These are phyloP conservation scores for Craniophora ligustri DNA, from an alignment of 2,888 invertebrate species.

Conservation along the genomic window DNA sequence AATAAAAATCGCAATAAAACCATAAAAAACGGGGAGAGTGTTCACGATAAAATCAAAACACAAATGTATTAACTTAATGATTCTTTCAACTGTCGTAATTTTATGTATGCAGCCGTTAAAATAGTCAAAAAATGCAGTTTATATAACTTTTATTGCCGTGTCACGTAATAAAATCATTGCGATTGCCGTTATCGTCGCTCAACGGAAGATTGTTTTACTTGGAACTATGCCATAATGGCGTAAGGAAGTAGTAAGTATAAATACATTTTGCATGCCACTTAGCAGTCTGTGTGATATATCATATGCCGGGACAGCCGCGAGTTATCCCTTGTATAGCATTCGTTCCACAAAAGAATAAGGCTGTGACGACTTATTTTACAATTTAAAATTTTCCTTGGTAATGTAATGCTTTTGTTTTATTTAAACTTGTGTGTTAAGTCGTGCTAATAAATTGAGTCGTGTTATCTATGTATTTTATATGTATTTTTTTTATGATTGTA, in stretches of 20 bases:
- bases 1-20: conserved; percentile 33
- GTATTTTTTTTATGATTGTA: too few species aligned
- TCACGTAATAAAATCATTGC: conserved; percentile 81
- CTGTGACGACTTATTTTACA: conserved; percentile 35
- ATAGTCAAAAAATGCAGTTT: conserved; percentile 64
- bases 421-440: not conserved
- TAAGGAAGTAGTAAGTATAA: conserved; percentile 87
- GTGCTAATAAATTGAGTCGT: too few species aligned
- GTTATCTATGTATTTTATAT: too few species aligned
- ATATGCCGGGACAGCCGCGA: conserved; percentile 70
- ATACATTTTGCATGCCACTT: conserved; percentile 88
- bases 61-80: conserved; percentile 41
- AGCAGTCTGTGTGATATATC: conserved; percentile 82
- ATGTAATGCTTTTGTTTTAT: conserved; percentile 6
- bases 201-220: conserved; percentile 86
- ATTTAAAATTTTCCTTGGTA: conserved; percentile 24
- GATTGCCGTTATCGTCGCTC: conserved; percentile 76
- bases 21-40: conserved; percentile 3
- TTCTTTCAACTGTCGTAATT: conserved; percentile 38
- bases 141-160: conserved; percentile 75
- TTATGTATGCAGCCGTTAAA: conserved; percentile 39
- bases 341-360: conserved; percentile 37
- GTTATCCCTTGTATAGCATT: conserved; percentile 59
- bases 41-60: conserved; percentile 33
- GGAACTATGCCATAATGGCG: conserved; percentile 84